Evolutionary conservation across 2,888 invertebrate genomes (phyloP).

Genomic region (Campopleginae sp.): DNA sequence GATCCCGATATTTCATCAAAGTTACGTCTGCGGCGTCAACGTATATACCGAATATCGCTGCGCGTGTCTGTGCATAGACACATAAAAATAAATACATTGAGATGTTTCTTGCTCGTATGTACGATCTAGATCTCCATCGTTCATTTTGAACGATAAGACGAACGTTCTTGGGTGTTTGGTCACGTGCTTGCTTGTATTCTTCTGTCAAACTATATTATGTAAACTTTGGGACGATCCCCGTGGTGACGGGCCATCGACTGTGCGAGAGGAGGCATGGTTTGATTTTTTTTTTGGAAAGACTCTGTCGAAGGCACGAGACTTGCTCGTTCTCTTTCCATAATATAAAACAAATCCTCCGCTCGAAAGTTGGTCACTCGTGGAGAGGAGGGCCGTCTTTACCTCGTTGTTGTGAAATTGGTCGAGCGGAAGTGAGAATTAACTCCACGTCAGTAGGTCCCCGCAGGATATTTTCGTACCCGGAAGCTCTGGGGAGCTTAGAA

Average conservation of each 20-base stretch:
- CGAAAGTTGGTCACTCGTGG: neutral
- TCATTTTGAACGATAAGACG: slow-evolving; percentile 61
- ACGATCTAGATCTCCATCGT: slow-evolving; percentile 3
- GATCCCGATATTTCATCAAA: slow-evolving; percentile 57
- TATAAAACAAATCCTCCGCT: neutral
- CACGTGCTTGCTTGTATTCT: slow-evolving; percentile 78
- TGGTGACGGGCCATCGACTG: slow-evolving; percentile 76
- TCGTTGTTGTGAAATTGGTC: slow-evolving; percentile 49
- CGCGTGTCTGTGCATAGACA: neutral
- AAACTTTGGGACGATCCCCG: slow-evolving; percentile 76
- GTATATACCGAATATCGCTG: neutral
- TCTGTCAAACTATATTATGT: slow-evolving; percentile 83
- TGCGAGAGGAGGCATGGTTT: neutral
- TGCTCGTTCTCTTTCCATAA: slow-evolving; percentile 2
- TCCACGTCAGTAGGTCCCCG: slow-evolving; percentile 31
- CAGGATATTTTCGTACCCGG: slow-evolving; percentile 65
- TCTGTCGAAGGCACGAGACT: neutral
- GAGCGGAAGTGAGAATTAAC: slow-evolving; percentile 60
- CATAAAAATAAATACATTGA: slow-evolving; percentile 36
- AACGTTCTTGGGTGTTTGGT: slow-evolving; percentile 65
- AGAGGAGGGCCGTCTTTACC: neutral
- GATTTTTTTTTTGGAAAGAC: neutral
- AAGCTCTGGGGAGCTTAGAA: slow-evolving; percentile 40
- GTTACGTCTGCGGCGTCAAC: slow-evolving; percentile 39
- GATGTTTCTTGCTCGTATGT: slow-evolving; percentile 8